Base-by-base conservation (phyloP, 2,888 invertebrate genomes). In the Ametastegia equiseti region DNA sequence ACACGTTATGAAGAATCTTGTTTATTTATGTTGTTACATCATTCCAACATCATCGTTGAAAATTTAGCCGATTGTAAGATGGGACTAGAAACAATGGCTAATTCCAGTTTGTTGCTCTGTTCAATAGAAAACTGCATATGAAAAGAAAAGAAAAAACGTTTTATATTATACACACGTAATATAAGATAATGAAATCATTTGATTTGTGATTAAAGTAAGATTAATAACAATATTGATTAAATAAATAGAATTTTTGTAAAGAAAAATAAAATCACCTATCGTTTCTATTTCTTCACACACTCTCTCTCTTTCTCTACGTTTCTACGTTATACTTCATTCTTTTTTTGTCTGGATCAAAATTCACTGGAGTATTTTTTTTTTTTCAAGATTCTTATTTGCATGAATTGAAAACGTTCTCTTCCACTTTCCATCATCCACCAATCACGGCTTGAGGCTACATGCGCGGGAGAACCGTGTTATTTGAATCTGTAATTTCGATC, bases 231-330 rank as follows among this genome's bases (percentile, higher is more conserved):
- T 45, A 78, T 45, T 30, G 78, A 78, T 78, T 57, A 42, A 78
- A 78, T 63, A 63, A 78, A 78, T 60, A 60, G 60, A 78, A 78
- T 78, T 78, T 78, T 78, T 78, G 60, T 78, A 78, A 78, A 27
- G 60, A 78, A 78, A 27, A 78, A 60, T 78, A 60, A 78, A 78
- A 42, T 60, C 60, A 11, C 42, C 33, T 54, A 15, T 54, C 54
- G 36, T 75, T 75, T 54, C n/a, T 45, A 45, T 71, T 19, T 65
- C 36, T 63, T 15, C 33, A 63, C 27, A 27, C 60, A 27, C n/a
- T 42, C 42, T 5, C 42, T 42, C 42, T 42, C 42, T 42, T 42
- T 42, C 42, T 42, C 42, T n/a, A n/a, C n/a, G n/a, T n/a, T n/a
- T 42, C 9, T 42, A 42, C 42, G 42, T 42, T 42, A 6, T 42